phyloP scores from a whole-genome alignment of 2,797 vertebrate genomes.

The Danio tinwini region DNA sequence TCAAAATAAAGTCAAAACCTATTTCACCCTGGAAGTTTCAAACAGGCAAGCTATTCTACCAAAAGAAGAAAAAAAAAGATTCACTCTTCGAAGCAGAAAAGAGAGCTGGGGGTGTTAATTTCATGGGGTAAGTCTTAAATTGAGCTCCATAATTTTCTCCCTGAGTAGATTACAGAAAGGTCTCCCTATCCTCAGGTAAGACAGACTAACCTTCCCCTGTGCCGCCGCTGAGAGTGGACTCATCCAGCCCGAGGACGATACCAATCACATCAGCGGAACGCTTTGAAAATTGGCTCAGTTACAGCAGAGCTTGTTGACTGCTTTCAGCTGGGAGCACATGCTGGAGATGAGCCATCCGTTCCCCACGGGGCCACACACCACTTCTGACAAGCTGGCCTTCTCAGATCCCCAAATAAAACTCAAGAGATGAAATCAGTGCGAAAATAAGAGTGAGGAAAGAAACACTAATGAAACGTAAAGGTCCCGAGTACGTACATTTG shows the following conservation, averaged over 20 bases:
- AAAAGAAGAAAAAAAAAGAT: slow-evolving; percentile 63
- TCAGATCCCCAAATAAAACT: slow-evolving; percentile 37
- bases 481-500: not conserved
- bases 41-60: slow-evolving; percentile 69
- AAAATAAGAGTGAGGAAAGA: not conserved
- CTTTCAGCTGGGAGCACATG: slow-evolving; percentile 52
- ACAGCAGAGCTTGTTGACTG: slow-evolving; percentile 66
- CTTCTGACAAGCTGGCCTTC: slow-evolving; percentile 32
- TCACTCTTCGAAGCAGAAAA: slow-evolving; percentile 75
- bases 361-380: slow-evolving; percentile 16
- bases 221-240: slow-evolving; percentile 28
- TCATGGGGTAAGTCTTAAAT: slow-evolving; percentile 85
- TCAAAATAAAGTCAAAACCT: slow-evolving; percentile 66
- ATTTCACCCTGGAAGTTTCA: slow-evolving; percentile 74
- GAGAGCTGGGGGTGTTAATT: slow-evolving; percentile 84
- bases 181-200: slow-evolving; percentile 79
- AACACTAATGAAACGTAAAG: not conserved
- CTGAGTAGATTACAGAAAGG: slow-evolving; percentile 80
- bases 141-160: slow-evolving; percentile 79
- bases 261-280: slow-evolving; percentile 58
- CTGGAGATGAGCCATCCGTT: slow-evolving; percentile 58
- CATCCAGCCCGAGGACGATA: slow-evolving; percentile 57
- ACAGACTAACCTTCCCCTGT: slow-evolving; percentile 48
- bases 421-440: slow-evolving; percentile 32
- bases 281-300: slow-evolving; percentile 61